Base-by-base conservation (phyloP, 2,797 vertebrate genomes). In the Lophotriccus pileatus region DNA sequence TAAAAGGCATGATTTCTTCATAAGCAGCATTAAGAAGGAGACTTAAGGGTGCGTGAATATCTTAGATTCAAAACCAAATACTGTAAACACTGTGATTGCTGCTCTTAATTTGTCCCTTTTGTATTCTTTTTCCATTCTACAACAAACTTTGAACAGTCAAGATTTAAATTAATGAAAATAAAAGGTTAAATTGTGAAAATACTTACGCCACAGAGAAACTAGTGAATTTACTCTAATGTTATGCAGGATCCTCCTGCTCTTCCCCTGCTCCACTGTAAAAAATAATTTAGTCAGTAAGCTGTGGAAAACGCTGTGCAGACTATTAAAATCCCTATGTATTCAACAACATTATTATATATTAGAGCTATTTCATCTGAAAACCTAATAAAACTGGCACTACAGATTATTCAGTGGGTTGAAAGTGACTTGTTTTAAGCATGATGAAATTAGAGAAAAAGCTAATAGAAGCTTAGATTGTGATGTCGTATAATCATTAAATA, bases 401-500 rank as follows among this genome's bases (percentile, higher is more conserved):
- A 50, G 75, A 77, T 90, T 94, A 95, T 44, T 37, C 46, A 63
- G 24, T 15, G 23, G 81, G 47, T 69, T 92, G 69, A 95, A 95
- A 97, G 86, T 83, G 69, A 82, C 60, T 87, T 89, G 43, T 21
- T 78, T 96, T 41, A 89, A 84, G 59, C 28, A 24, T 93, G 78
- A 93, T 88, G 47, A 82, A 39, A 94, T 92, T 95, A 93, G 44
- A 95, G 59, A 67, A 68, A 96, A 96, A 90, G 41, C 47, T 91
- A 96, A 97, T 92, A 93, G 78, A 94, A 79, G 73, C 72, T 91
- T 94, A 82, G 63, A 95, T 94, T 94, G 46, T 80, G 76, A 90
- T 41, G 90, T 9, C 78, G 49, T 68, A 79, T 93, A 90, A 96
- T 89, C 55, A 88, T 94, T 97, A 96, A 96, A 95, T 88, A 95